Conservation (phyloP, 2,113 vertebrate species). For the Ovis canadensis region DNA sequence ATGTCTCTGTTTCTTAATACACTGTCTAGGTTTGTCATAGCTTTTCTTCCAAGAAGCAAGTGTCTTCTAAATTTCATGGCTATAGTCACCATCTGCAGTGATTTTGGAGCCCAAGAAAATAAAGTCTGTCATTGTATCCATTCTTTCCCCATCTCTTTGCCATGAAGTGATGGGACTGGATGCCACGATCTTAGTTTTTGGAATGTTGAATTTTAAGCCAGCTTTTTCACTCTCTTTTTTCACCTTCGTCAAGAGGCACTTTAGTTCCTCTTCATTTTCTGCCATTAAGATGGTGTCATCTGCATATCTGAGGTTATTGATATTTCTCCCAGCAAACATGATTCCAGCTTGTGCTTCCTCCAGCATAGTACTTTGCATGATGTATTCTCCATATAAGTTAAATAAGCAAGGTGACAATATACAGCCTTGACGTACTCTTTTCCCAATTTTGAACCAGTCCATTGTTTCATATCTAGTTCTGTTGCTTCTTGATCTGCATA, state of each 20-base stretch:
- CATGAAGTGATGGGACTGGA: not conserved
- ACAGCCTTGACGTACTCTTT: not conserved
- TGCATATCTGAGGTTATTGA: not conserved
- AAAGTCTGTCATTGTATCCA: not conserved
- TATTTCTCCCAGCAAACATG: not conserved
- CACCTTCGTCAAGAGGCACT: not conserved
- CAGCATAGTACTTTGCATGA: not conserved
- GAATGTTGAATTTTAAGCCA: not conserved
- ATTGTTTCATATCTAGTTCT: not conserved
- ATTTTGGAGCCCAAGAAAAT: not conserved
- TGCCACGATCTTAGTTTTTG: not conserved
- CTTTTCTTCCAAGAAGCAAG: not conserved
- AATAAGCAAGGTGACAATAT: not conserved
- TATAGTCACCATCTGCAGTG: not conserved
- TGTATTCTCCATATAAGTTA: not conserved
- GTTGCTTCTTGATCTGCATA: not conserved
- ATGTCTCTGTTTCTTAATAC: not conserved
- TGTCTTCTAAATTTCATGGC: not conserved
- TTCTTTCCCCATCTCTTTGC: not conserved
- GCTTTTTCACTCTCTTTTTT: not conserved
- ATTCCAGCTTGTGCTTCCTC: not conserved
- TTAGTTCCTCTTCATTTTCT: not conserved
- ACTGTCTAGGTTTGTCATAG: not conserved
- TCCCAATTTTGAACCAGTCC: not conserved
- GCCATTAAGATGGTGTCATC: not conserved